Base-by-base conservation (phyloP, 2,888 invertebrate genomes). In the Ypsolopha scabrella region DNA sequence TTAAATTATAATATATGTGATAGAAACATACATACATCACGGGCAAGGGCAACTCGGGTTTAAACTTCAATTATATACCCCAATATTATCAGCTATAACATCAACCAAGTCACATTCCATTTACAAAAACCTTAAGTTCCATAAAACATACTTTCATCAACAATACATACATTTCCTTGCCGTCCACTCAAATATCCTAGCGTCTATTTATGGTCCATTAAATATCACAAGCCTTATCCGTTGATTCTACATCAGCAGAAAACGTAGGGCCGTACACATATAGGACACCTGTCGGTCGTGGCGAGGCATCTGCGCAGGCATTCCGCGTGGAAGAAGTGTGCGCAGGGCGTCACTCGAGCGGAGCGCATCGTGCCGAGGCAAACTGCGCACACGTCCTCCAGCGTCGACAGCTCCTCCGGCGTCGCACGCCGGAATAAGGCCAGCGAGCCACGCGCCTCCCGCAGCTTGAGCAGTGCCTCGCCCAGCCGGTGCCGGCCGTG, bases 301-400 rank as follows among this genome's bases (percentile, higher is more conserved):
- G 91, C 92, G n/a, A 94, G 82, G 65, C 93, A 94, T 58, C 89
- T 88, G 54, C 93, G 78, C 24, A 94, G 79, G 65, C 94, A 94
- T 67, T 91, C 91, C 0, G 92, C 92, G 67, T 94, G 94, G 75
- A 94, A 94, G 68, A 92, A 88, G 68, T 94, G 94, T 49, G 92
- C 92, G 66, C 94, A 94, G 0, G 93, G 93, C 0, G 94, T 94
- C 8, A 93, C 90, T 41, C 93, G 85, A 0, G 94, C 94, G 7
- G 90, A 88, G 50, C 80, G 80, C 93, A 94, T 93, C 1, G 80
- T 68, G 55, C 89, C 91, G 39, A 94, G 82, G 63, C 94, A 94
- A 4, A 94, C 92, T 0, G 93, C 92, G 68, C 94, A 94, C 0
- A 94, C 92, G 61, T 94, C 94, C 61, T 94, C 93, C 53, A 91